These are phyloP conservation scores for Toxotes lorentzi DNA, from an alignment of 2,797 vertebrate species.

Conservation along the genomic window DNA sequence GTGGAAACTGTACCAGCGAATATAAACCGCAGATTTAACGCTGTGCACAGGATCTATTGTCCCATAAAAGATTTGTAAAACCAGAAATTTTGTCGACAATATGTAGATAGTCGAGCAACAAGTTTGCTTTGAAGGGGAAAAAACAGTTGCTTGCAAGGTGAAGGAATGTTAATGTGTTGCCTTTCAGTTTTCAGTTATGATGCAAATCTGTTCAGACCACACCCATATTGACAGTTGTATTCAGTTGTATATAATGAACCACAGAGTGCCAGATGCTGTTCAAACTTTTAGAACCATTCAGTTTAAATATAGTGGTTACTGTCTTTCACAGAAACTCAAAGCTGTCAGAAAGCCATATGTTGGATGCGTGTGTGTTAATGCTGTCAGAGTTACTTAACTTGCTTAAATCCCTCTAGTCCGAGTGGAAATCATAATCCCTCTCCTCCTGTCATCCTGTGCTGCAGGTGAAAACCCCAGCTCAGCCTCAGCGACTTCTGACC, in stretches of 20 bases:
- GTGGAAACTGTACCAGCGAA: background rate
- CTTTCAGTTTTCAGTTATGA: background rate
- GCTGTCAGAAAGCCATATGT: constrained; percentile 63
- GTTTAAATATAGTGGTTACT: too few relatives aligned
- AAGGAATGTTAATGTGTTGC: constrained; percentile 6
- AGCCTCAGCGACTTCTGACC: constrained; percentile 75
- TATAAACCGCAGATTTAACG: too few relatives aligned
- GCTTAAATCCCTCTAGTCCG: constrained; percentile 45
- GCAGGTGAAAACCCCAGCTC: constrained; percentile 82
- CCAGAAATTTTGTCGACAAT: background rate
- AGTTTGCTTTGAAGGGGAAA: constrained; percentile 6
- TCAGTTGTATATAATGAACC: background rate
- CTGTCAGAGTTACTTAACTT: constrained; percentile 60
- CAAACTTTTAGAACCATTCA: too few relatives aligned
- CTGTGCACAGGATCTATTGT: background rate
- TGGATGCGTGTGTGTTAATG: constrained; percentile 52
- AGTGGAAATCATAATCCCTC: constrained; percentile 54
- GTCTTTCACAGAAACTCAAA: constrained; percentile 10
- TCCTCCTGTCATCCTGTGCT: constrained; percentile 49
- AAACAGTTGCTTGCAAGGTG: background rate
- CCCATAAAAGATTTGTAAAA: constrained; percentile 36
- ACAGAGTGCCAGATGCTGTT: background rate
- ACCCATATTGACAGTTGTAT: too few relatives aligned
- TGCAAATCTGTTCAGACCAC: background rate
- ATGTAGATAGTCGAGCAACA: background rate